Percentiles rank a stretch among this genome's conserved stretches.
phyloP scores from a whole-genome alignment of 2,113 vertebrate species.

The Hoplias malabaricus region DNA sequence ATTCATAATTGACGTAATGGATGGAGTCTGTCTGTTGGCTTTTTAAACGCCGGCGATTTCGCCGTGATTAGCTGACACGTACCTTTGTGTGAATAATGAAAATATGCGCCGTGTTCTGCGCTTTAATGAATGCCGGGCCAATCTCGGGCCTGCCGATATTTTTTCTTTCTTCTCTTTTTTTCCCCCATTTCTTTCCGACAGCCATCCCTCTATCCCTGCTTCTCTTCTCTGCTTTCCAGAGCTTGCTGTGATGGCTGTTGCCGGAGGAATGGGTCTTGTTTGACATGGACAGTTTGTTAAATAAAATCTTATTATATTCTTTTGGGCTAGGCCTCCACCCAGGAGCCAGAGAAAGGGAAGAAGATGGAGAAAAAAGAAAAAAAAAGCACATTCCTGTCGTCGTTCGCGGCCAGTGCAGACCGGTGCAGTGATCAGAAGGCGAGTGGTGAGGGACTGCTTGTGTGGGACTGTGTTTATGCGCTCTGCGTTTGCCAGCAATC shows the following conservation, averaged over 20 bases:
- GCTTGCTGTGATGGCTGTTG: constrained; percentile 80
- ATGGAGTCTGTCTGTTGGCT: constrained; percentile 82
- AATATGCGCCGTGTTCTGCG: constrained; percentile 76
- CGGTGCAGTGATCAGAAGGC: constrained; percentile 24
- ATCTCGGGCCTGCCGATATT: constrained; percentile 66
- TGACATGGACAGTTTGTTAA: constrained; percentile 55
- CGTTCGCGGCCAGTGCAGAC: constrained; percentile 15
- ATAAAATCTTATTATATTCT: constrained; percentile 74
- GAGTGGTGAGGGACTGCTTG: constrained; percentile 30
- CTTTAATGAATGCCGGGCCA: constrained; percentile 78
- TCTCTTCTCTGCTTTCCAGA: constrained; percentile 77
- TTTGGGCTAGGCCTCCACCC: constrained; percentile 73
- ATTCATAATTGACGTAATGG: constrained; percentile 90
- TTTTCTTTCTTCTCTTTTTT: too few relatives aligned
- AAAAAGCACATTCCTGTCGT: constrained; percentile 11
- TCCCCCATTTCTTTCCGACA: constrained; percentile 25
- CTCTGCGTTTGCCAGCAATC: constrained; percentile 33
- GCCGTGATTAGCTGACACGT: constrained; percentile 80
- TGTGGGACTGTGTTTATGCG: constrained; percentile 45
- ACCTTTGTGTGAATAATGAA: constrained; percentile 85
- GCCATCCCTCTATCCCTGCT: constrained; percentile 62
- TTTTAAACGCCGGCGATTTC: constrained; percentile 84
- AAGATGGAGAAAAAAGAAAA: constrained; percentile 7
- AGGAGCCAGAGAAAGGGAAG: neutral
- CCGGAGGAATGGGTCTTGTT: constrained; percentile 76